phyloP scores from a whole-genome alignment of 2,888 invertebrate species.

The Dione vanillae region DNA sequence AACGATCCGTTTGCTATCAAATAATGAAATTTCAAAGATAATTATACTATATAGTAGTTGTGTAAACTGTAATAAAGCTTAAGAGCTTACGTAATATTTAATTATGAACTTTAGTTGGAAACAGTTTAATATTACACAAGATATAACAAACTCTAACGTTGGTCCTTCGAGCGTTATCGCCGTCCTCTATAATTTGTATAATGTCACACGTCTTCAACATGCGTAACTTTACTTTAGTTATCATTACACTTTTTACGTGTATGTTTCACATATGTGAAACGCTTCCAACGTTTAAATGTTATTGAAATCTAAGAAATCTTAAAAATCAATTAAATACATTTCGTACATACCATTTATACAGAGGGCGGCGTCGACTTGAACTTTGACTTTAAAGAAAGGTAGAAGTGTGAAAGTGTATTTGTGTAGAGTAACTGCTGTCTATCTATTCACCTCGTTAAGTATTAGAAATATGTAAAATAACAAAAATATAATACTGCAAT shows the following conservation, averaged over 20 bases:
- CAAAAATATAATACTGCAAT: not conserved
- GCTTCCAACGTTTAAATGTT: not conserved
- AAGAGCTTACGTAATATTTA: not conserved
- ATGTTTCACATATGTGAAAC: too few relatives aligned
- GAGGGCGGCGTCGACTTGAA: too few relatives aligned
- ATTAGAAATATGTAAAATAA: not conserved
- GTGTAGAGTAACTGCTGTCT: too few relatives aligned
- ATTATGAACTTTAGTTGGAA: constrained; percentile 1
- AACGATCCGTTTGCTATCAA: too few relatives aligned
- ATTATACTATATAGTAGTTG: too few relatives aligned
- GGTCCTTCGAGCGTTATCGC: constrained; percentile 4
- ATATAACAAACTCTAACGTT: constrained; percentile 7
- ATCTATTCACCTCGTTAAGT: not conserved
- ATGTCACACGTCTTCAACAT: constrained; percentile 4
- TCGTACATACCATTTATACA: too few relatives aligned
- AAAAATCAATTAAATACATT: too few relatives aligned
- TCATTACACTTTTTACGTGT: not conserved
- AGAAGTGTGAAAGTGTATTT: too few relatives aligned
- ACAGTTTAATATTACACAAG: constrained; percentile 13
- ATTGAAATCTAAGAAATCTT: not conserved
- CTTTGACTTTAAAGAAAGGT: too few relatives aligned
- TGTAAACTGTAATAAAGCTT: not conserved
- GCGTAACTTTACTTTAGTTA: not conserved
- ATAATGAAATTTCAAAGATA: too few relatives aligned
- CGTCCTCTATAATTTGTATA: not conserved